Base-by-base conservation (phyloP, 1,140 invertebrate genomes). In the Philopotamus ludificatus region DNA sequence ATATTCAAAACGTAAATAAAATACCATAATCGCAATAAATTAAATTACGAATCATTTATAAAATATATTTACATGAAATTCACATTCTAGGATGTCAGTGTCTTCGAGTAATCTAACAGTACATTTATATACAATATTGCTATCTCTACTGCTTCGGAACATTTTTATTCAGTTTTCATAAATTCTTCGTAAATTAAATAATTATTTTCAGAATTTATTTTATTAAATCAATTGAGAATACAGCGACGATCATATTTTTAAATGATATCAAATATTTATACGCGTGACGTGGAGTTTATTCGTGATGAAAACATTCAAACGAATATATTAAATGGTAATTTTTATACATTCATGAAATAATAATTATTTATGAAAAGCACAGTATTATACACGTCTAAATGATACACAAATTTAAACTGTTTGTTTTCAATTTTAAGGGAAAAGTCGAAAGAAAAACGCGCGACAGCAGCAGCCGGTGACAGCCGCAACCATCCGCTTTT, bases 21-120 rank as follows among this genome's bases (percentile, higher is more conserved):
- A 71, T 68, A 28, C 63, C 63, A 16, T 61, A 59, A 39, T 69
- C 50, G 61, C 53, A 63, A 25, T 65, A 42, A 49, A 34, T 53
- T n/a, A 34, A 20, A 2, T n/a, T 22, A 34, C 0, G 0, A 15
- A 22, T 20, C 28, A 47, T 63, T 20, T 50, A 20, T 28, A 44
- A 47, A 67, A 67, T 62, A 28, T 59, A 78, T 80, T 84, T 80
- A 96, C 94, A 87, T 94, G 93, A 85, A 97, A 97, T 85, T 95
- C 93, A 78, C 93, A 93, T 83, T 95, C 90, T 73, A 98, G 83
- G 72, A 95, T 90, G 82, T 97, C 94, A 66, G 91, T 89, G 82
- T 98, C 95, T 80, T 97, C 94, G 71, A 98, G 82, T 68, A 98
- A 86, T 72, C 94, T 85, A 68, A 98, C 89, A 68, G 92, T 96